Evolutionary conservation across 2,888 invertebrate species (phyloP), one percentile per base, ranked within the genome.

Genomic region (Synanthedon formicaeformis): DNA sequence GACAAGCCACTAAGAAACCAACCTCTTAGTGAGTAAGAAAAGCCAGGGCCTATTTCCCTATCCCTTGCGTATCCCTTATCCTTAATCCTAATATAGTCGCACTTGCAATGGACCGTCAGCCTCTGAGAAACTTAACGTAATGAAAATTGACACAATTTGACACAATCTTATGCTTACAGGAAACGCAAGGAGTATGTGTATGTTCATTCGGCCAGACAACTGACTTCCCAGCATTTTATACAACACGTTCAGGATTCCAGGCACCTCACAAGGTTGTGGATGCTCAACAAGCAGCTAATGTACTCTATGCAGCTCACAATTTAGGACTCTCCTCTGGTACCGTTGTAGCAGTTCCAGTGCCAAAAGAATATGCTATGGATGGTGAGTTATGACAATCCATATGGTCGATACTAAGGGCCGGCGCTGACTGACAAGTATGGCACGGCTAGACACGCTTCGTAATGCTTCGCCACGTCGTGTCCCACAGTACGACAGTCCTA

Each of bases 221-320:
- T 0, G 90, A 91, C 12, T 99, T 99, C 79, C 99, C 99, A 1
- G 96, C 97, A 48, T 99, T 99, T 84, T 99, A 97, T 81, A 93
- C 94, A 1, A 81, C 90, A 4, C 86, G 89, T 54, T 97, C 97
- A 60, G 94, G 93, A 0, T 89, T 82, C 59, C 82, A 81, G 54
- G 92, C 94, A 0, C 95, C 96, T 0, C 92, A 94, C 67, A 90
- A 90, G 63, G 90, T 95, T 0, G 58, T 79, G 0, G 82, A 85
- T 53, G 82, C 93, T 0, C 53, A 62, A 4, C 91, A 94, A 53
- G 96, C 96, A 0, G 97, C 98, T 0, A 66, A 76, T n/a, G 73
- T 96, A 51, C 84, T 97, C 40, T 80, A 81, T 49, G 75, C 89
- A 10, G 84, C 91, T 41, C 75, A 76, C 3, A 70, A 82, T 40